Evolutionary conservation across 2,113 vertebrate species (phyloP), one percentile per base, ranked within the genome.

Genomic region (Polypterus senegalus): DNA sequence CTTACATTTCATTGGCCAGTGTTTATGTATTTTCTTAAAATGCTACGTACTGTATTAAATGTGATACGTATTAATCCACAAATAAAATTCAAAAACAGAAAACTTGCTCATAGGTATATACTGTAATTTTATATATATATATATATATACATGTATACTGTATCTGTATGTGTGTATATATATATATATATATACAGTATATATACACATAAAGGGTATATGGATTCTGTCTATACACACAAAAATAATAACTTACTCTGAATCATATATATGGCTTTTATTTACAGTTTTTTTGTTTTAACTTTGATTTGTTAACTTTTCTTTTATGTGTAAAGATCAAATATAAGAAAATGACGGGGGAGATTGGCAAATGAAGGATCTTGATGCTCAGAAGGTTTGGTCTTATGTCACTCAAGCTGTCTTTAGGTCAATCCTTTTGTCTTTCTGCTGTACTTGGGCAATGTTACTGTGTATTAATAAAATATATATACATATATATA

Each of bases 31-130:
- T 57, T 81, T 51, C 73, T 79, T 70, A 75, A 76, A 80, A 79
- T 85, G 77, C 80, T 78, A 80, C 84, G 81, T 82, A 81, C 82
- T 83, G 82, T 83, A 82, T 80, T 78, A 70, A 47, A 80, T 79
- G 82, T 73, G 74, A 78, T 82, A 61, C 80, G 70, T 77, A 76
- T 82, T 79, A 76, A 75, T 83, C 27, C 27, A 27, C 27, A 27
- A 27, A 27, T 27, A 27, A 27, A 27, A 27, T 27, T 27, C 27
- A 27, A 27, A 27, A 27, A 27, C 27, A 27, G 27, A 27, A 27
- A 27, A 27, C 27, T 27, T 27, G 27, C 27, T 27, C 27, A 27
- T 27, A 27, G 27, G 27, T 27, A 27, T 27, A 27, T 27, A 27
- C 27, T 27, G 27, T 27, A 27, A 27, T 27, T 27, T 27, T 27